Evolutionary conservation across 2,797 vertebrate genomes (phyloP).

Genomic region (Tragopan temminckii): DNA sequence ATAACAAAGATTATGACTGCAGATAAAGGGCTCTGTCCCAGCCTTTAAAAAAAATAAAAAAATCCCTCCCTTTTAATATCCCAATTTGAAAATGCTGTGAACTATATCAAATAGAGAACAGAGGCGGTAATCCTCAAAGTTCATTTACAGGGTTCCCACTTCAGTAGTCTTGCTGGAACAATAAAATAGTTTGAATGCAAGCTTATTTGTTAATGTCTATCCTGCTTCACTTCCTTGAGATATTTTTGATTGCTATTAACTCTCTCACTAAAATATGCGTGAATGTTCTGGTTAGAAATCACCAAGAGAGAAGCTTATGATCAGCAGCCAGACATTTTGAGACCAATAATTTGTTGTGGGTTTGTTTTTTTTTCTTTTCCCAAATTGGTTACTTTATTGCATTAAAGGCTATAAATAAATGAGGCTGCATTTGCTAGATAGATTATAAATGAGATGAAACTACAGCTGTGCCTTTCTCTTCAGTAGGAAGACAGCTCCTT

Average conservation of each 20-base stretch:
- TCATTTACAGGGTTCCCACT: slow-evolving; percentile 4
- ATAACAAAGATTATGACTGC: background rate
- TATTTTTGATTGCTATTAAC: background rate
- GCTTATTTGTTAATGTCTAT: background rate
- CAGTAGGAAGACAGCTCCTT: background rate
- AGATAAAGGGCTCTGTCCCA: background rate
- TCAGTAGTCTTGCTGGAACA: slow-evolving; percentile 21
- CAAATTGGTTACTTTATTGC: slow-evolving; percentile 4
- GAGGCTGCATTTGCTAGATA: background rate
- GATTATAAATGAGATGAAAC: slow-evolving; percentile 1
- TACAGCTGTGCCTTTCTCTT: background rate
- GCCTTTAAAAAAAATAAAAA: background rate
- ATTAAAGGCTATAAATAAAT: slow-evolving; percentile 5
- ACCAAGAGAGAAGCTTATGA: slow-evolving; percentile 30
- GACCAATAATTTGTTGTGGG: slow-evolving; percentile 1
- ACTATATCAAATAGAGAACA: background rate
- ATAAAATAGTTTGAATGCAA: slow-evolving; percentile 3
- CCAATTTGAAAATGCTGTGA: slow-evolving; percentile 26
- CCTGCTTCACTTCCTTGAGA: background rate
- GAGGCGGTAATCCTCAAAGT: slow-evolving; percentile 17
- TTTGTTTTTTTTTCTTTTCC: background rate
- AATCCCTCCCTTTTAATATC: background rate
- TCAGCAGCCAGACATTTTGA: slow-evolving; percentile 20
- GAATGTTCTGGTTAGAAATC: background rate
- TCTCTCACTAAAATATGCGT: background rate